phyloP scores from a whole-genome alignment of 2,113 vertebrate species.

The Brachionichthys hirsutus region DNA sequence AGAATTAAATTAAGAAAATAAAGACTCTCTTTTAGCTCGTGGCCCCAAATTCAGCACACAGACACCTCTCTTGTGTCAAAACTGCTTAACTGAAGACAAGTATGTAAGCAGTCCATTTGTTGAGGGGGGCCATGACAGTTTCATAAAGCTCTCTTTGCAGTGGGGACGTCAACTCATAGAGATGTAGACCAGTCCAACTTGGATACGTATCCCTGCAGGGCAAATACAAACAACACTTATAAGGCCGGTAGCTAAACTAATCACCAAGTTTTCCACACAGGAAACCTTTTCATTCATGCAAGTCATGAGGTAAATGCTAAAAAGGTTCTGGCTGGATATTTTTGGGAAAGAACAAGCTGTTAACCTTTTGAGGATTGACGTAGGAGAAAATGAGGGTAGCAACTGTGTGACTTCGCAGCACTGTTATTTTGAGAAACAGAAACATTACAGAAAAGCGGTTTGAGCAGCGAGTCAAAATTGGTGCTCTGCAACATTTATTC shows the following conservation, averaged over 20 bases:
- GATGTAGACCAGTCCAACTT: conserved; percentile 9
- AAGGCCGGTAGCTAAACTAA: conserved; percentile 48
- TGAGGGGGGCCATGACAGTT: conserved; percentile 7
- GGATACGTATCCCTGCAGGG: conserved; percentile 15
- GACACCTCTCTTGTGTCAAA: conserved; percentile 5
- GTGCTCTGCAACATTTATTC: conserved; percentile 6
- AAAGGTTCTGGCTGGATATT: conserved; percentile 44
- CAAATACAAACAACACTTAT: conserved; percentile 51
- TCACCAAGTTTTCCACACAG: conserved; percentile 48
- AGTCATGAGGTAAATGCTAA: conserved; percentile 56
- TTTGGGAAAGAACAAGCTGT: conserved; percentile 44
- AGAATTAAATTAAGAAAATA: no score
- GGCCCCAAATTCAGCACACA: background rate
- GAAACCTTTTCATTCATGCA: conserved; percentile 43
- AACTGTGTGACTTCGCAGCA: conserved; percentile 13
- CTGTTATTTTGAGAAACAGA: conserved; percentile 49
- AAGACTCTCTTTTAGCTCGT: no score
- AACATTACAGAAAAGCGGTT: conserved; percentile 30
- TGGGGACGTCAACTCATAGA: conserved; percentile 15
- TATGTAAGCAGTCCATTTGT: conserved; percentile 6
- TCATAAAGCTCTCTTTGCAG: conserved; percentile 10
- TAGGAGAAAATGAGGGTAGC: conserved; percentile 37
- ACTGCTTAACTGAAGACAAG: background rate
- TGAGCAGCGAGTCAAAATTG: conserved; percentile 2
- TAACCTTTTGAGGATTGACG: conserved; percentile 55